Base-by-base conservation (phyloP, 2,888 invertebrate genomes). In the Ommatoiulus sabulosus region DNA sequence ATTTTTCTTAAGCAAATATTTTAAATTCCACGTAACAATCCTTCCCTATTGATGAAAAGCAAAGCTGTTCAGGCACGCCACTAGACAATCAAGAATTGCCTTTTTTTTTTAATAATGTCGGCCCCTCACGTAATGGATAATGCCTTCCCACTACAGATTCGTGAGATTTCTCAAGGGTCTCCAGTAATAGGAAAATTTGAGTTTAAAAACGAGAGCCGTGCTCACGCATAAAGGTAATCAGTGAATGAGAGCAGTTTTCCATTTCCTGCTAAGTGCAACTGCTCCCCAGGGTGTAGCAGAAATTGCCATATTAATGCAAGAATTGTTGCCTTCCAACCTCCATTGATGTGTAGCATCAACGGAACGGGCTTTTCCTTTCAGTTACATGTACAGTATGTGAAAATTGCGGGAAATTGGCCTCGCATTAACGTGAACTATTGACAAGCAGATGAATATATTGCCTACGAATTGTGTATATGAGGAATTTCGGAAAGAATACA, bases 201-300 rank as follows among this genome's bases (percentile, higher is more conserved):
- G 72, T 72, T 72, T 72, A 24, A 72, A 72, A 72, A 72, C 72
- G 20, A 72, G 63, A 20, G 24, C 44, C 35, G 4, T 17, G 44
- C 86, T 1, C 44, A 86, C 86, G 46, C 86, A 86, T 44, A 86
- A 86, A 86, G 20, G 86, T n/a, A 46, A 86, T 46, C 44, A 86
- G 43, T 43, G 46, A 86, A 86, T 44, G n/a, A 46, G 3, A 6
- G 86, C 44, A 86, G 20, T 86, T 86, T 44, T 86, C 46, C 86
- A 86, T 86, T 86, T 86, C 86, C 20, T 43, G n/a, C 72, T 72
- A 72, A 72, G 72, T 72, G 24, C 72, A 17, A 24, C 20, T 17
- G 72, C 72, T 24, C 72, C n/a, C 72, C 2, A 8, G 72, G 72
- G 72, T 72, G 72, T 24, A 72, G 72, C 72, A 72, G 20, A 72